phyloP scores from a whole-genome alignment of 1,140 invertebrate genomes.

The Drosophila virilis region DNA sequence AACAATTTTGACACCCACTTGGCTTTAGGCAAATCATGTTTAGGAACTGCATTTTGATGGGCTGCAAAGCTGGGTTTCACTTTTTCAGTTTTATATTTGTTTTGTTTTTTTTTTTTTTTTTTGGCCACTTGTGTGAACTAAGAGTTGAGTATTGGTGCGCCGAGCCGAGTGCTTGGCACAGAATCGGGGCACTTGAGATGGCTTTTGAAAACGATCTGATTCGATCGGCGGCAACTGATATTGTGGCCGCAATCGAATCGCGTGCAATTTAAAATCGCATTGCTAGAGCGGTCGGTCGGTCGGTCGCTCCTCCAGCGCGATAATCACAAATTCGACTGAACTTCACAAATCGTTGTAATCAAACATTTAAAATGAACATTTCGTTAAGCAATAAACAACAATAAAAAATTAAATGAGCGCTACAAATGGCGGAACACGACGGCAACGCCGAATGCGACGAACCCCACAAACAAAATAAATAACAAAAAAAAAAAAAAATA shows the following conservation, averaged over 20 bases:
- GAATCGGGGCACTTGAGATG: constrained; percentile 17
- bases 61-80: background rate
- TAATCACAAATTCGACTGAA: constrained; percentile 83
- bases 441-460: constrained; percentile 20
- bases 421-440: constrained; percentile 79
- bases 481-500: constrained; percentile 50
- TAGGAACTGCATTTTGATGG: constrained; percentile 63
- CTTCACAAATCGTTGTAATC: constrained; percentile 83
- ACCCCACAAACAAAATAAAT: constrained; percentile 2
- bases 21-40: constrained; percentile 73
- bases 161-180: constrained; percentile 10
- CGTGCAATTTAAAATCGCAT: constrained; percentile 68
- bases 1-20: constrained; percentile 56
- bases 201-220: constrained; percentile 32
- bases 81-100: no score
- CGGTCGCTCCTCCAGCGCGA: constrained; percentile 66
- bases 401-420: constrained; percentile 80
- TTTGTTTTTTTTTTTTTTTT: constrained; percentile 2
- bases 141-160: constrained; percentile 3
- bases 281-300: constrained; percentile 48
- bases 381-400: constrained; percentile 81
- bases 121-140: constrained; percentile 7
- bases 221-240: constrained; percentile 25
- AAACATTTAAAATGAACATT: constrained; percentile 82
- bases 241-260: constrained; percentile 46